Evolutionary conservation across 1,140 invertebrate species (phyloP), one percentile per base, ranked within the genome.

Genomic region (Monochamus saltuarius): DNA sequence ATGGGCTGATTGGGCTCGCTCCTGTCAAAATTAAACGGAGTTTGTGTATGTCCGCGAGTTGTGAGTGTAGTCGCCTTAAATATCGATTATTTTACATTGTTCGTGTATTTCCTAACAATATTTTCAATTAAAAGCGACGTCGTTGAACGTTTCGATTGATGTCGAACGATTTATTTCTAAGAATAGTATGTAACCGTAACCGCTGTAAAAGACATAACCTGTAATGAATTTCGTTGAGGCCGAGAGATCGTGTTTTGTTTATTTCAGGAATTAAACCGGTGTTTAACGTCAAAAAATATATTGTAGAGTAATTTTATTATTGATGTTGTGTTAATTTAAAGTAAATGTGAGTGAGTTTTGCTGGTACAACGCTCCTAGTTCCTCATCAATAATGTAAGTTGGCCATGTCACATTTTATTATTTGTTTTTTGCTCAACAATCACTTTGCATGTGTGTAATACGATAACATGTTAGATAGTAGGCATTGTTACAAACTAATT

Each of bases 11-110:
- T 53, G 53, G 40, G 19, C 53, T 56, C 13, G 29, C 37, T 36
- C 45, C 49, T 62, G 60, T 62, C 60, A 62, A 57, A 58, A 58
- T 58, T 52, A 51, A 54, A 54, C 35, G n/a, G 45, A 56, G 58
- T 49, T 62, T 53, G 54, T 62, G 49, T 62, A 56, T 50, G 40
- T 54, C 38, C 34, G 56, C 43, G 55, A 58, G 47, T 49, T 38
- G 56, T 38, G 37, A n/a, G 46, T 47, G 50, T 47, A 47, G 19
- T 58, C 49, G 29, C 14, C 47, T 52, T n/a, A 40, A 54, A 56
- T 62, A 62, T 62, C 38, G 61, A 62, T 62, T 62, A 58, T 40
- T 62, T 62, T 54, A 45, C 39, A 19, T 39, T 42, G 61, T 57
- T 34, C 56, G 47, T 52, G 50, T 40, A 29, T 47, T 55, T 38